phyloP scores from a whole-genome alignment of 2,113 vertebrate genomes.

The Lucifuga dentata region DNA sequence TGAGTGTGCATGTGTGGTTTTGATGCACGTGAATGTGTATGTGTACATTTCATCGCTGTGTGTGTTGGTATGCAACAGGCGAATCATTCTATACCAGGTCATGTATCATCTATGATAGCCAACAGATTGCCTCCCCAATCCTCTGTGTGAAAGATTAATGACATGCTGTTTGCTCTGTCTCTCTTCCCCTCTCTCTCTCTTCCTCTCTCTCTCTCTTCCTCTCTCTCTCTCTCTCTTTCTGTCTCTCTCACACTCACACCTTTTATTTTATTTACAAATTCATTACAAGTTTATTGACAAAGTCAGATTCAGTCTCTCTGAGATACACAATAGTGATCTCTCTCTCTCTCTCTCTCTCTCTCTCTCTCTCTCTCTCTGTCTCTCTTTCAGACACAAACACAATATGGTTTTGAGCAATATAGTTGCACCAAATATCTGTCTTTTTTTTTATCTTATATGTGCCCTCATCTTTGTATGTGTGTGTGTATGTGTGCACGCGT shows the following conservation, averaged over 20 bases:
- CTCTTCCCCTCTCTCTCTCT: not conserved
- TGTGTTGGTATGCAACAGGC: constrained; percentile 77
- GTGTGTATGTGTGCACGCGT: not conserved
- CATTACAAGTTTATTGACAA: too few species aligned
- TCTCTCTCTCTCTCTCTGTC: too few species aligned
- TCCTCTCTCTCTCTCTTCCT: constrained; percentile 13
- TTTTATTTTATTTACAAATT: too few species aligned
- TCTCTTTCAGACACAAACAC: constrained; percentile 9
- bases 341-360: too few species aligned
- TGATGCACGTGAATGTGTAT: constrained; percentile 8
- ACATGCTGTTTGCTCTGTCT: constrained; percentile 40
- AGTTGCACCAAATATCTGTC: too few species aligned
- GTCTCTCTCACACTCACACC: constrained; percentile 4
- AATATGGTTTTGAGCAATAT: not conserved
- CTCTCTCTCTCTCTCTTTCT: not conserved
- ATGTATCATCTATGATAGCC: constrained; percentile 82
- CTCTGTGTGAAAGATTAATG: constrained; percentile 79
- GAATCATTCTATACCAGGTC: constrained; percentile 60
- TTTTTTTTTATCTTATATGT: too few species aligned
- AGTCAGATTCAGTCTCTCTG: too few species aligned
- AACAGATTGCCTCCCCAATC: constrained; percentile 77
- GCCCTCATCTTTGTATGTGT: not conserved
- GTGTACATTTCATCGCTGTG: not conserved
- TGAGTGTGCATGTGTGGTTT: constrained; percentile 9
- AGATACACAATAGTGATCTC: too few species aligned